These are phyloP conservation scores for Cotesia congregata DNA, from an alignment of 2,888 invertebrate genomes.

Conservation along the genomic window DNA sequence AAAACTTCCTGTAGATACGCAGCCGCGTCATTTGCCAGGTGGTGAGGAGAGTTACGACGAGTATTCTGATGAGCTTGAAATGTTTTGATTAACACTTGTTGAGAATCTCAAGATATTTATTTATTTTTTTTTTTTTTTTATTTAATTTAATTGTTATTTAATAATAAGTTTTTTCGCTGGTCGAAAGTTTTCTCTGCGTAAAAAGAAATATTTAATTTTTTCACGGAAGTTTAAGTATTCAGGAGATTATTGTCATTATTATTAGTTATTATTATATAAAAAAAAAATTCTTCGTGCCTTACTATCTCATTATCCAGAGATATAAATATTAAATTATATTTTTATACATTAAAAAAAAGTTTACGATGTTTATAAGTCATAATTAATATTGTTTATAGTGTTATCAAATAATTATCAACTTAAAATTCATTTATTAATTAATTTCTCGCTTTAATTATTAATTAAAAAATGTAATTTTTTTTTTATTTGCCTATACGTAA, in stretches of 20 bases:
- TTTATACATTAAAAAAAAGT: slow-evolving; percentile 15
- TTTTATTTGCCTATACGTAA: background rate
- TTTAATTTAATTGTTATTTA: background rate
- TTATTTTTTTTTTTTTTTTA: slow-evolving; percentile 14
- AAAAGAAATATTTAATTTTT: slow-evolving; percentile 10
- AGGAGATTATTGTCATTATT: background rate
- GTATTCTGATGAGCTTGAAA: slow-evolving; percentile 50
- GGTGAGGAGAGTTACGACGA: slow-evolving; percentile 55
- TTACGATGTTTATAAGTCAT: background rate
- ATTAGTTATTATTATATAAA: slow-evolving; percentile 9
- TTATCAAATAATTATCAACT: background rate
- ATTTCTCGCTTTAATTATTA: background rate
- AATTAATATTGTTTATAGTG: slow-evolving; percentile 11
- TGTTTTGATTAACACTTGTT: slow-evolving; percentile 32
- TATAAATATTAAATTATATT: slow-evolving; percentile 17
- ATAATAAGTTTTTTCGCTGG: slow-evolving; percentile 31
- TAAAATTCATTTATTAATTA: background rate
- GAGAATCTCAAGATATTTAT: background rate
- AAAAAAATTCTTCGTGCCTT: slow-evolving; percentile 22
- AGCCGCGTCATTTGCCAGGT: slow-evolving; percentile 48
- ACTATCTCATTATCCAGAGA: background rate
- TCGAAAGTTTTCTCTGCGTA: slow-evolving; percentile 29
- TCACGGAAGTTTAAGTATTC: background rate
- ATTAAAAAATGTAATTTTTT: background rate
- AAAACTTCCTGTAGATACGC: slow-evolving; percentile 26